Base-by-base conservation (phyloP, 1,140 invertebrate species). In the Sesamia nonagrioides region DNA sequence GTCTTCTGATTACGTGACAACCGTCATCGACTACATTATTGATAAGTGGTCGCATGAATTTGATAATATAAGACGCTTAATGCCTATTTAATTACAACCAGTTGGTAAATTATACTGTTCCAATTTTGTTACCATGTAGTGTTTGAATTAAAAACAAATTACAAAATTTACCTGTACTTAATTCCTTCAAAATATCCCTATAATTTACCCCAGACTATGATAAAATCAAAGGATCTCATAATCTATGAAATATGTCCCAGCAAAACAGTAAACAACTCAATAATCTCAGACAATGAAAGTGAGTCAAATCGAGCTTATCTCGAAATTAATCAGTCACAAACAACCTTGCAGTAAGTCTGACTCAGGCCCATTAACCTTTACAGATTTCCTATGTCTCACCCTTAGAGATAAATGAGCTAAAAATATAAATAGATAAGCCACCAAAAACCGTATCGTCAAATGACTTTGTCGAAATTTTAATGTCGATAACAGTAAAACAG, bases 351-450 rank as follows among this genome's bases (percentile, higher is more conserved):
- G 6, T 21, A 27, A 68, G 15, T 17, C 9, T 68, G 63, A 68
- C 18, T 68, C 63, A 68, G 37, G 15, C 15, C 2, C 54, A 56
- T 56, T n/a, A 68, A 68, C 63, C 40, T 45, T 68, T 68, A 27
- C 66, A 11, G 6, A 69, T 42, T 69, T 69, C 66, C 42, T 69
- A 69, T 13, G 33, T 50, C 66, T 27, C 21, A 48, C 6, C 18
- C 13, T 15, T 27, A 15, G 15, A 50, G 6, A 33, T 33, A 50
- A 50, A 69, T 61, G 37, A 18, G 37, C 35, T 66, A 66, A 66
- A 66, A 60, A 35, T 35, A 60, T 6, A 54, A 2, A 3, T 7
- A 6, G 52, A 27, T 17, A 11, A 21, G 17, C 0, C 60, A 18
- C 3, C n/a, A 13, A 66, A 66, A 66, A 42, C 42, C 42, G 61